These are phyloP conservation scores for Drosophila macrospina DNA, from an alignment of 2,888 invertebrate species.

Conservation along the genomic window DNA sequence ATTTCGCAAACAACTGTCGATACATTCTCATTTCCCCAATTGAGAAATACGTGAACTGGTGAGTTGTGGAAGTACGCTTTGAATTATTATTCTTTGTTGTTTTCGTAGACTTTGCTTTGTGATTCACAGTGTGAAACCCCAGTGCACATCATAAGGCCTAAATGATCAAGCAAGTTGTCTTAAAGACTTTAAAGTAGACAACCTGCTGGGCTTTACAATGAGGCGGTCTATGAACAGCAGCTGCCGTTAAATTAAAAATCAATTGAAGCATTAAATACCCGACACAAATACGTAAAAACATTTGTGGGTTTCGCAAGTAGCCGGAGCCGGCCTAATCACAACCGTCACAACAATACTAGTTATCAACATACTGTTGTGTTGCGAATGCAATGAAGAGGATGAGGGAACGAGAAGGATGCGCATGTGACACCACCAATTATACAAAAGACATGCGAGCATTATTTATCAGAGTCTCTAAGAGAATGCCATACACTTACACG, in stretches of 20 bases:
- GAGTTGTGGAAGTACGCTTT: neutral
- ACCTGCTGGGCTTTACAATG: conserved; percentile 70
- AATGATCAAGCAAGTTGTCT: conserved; percentile 43
- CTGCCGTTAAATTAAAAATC: conserved; percentile 72
- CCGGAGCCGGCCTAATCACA: conserved; percentile 54
- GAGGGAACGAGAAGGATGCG: conserved; percentile 30
- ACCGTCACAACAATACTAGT: conserved; percentile 58
- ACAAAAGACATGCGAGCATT: conserved; percentile 69
- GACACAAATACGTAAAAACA: conserved; percentile 59
- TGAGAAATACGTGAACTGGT: neutral
- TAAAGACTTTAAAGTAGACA: conserved; percentile 37
- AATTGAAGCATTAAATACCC: conserved; percentile 80
- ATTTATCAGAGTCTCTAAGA: conserved; percentile 36
- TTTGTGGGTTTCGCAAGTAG: conserved; percentile 35
- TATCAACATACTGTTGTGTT: neutral
- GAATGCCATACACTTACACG: conserved; percentile 49
- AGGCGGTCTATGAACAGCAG: conserved; percentile 38
- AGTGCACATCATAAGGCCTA: conserved; percentile 8
- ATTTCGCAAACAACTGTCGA: neutral
- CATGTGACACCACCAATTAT: conserved; percentile 80
- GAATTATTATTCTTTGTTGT: conserved; percentile 15
- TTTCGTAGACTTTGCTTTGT: conserved; percentile 13
- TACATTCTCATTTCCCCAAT: neutral
- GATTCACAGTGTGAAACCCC: conserved; percentile 21
- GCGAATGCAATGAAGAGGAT: neutral